Evolutionary conservation across 1,140 invertebrate species (phyloP).

Genomic region (Mya arenaria): DNA sequence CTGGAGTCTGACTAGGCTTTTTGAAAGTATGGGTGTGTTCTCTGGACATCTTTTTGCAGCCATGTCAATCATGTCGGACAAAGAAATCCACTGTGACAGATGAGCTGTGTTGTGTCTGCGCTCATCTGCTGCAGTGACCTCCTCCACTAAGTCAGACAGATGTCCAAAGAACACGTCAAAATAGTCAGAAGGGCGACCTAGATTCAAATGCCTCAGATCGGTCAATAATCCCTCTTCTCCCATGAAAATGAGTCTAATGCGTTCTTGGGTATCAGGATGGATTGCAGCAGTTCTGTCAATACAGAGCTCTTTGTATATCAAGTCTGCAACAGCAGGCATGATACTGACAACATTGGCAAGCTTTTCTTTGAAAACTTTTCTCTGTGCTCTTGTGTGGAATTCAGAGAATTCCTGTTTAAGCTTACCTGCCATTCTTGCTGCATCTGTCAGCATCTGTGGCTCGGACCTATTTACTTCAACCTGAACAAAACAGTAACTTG

Average conservation of each 20-base stretch:
- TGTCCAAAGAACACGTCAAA: constrained; percentile 55
- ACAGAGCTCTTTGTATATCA: constrained; percentile 60
- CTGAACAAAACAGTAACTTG: constrained; percentile 5
- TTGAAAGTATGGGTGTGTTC: constrained; percentile 8
- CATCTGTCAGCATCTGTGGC: constrained; percentile 21
- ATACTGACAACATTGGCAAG: constrained; percentile 37
- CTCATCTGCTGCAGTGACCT: constrained; percentile 57
- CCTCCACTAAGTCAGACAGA: constrained; percentile 39
- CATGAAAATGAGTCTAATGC: constrained; percentile 53
- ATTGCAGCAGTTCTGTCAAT: constrained; percentile 43
- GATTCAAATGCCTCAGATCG: constrained; percentile 53
- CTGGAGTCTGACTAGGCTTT: not conserved
- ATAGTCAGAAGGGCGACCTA: constrained; percentile 40
- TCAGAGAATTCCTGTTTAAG: constrained; percentile 22
- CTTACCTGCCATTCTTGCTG: constrained; percentile 14
- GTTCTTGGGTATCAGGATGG: constrained; percentile 49
- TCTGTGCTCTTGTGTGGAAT: constrained; percentile 54
- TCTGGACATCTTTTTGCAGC: not conserved
- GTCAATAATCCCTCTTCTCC: constrained; percentile 50
- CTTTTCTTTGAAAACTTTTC: constrained; percentile 32
- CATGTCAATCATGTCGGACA: constrained; percentile 10
- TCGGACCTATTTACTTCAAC: constrained; percentile 15
- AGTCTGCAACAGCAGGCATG: constrained; percentile 26
- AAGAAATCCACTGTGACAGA: constrained; percentile 49
- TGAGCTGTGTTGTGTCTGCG: constrained; percentile 48